These are phyloP conservation scores for Antheraea pernyi DNA, from an alignment of 1,140 invertebrate species.

Conservation along the genomic window DNA sequence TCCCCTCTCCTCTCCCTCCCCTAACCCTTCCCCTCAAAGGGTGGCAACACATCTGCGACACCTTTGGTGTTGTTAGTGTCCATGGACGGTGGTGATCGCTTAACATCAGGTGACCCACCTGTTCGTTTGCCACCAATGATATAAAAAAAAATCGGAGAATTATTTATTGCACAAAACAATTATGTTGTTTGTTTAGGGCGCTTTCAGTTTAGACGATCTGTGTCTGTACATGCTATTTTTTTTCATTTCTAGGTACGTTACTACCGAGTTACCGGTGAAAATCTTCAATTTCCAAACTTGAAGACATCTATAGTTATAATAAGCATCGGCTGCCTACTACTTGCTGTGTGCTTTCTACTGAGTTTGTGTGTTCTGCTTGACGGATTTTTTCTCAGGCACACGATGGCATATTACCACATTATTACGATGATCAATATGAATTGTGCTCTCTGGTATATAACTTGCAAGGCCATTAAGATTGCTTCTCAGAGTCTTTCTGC, in stretches of 20 bases:
- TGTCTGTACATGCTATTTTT: too few species aligned
- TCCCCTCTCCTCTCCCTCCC: too few species aligned
- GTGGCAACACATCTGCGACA: too few species aligned
- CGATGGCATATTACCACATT: slow-evolving; percentile 81
- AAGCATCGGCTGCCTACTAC: slow-evolving; percentile 79
- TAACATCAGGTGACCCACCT: too few species aligned
- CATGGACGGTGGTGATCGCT: too few species aligned
- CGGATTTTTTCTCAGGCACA: slow-evolving; percentile 81
- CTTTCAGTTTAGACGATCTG: too few species aligned
- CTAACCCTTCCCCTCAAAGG: too few species aligned
- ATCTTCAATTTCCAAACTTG: slow-evolving; percentile 80
- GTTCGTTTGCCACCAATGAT: too few species aligned
- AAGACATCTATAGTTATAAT: slow-evolving; percentile 80
- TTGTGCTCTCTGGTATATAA: slow-evolving; percentile 83
- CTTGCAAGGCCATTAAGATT: slow-evolving; percentile 81
- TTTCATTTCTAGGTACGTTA: slow-evolving; percentile 77
- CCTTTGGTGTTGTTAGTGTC: too few species aligned
- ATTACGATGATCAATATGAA: slow-evolving; percentile 84
- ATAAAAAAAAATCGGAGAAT: too few species aligned
- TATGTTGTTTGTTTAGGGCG: too few species aligned
- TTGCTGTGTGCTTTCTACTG: slow-evolving; percentile 79
- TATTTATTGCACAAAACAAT: too few species aligned
- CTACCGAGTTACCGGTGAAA: slow-evolving; percentile 78
- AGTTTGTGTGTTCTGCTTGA: slow-evolving; percentile 80
- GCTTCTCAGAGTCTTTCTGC: slow-evolving; percentile 77